phyloP scores from a whole-genome alignment of 2,888 invertebrate species.

The Brachypterus glaber region DNA sequence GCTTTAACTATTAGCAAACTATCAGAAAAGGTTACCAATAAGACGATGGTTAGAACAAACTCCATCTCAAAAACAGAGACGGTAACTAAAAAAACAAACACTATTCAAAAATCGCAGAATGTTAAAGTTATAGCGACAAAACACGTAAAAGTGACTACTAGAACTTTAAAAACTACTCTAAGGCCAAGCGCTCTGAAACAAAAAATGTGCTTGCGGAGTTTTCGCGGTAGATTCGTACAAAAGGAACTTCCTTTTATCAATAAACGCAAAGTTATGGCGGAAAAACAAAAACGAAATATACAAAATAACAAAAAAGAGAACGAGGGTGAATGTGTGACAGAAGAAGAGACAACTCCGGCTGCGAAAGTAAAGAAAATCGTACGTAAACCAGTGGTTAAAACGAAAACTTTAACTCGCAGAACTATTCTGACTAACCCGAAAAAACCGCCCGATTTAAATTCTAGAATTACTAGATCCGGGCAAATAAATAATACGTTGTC shows the following conservation, averaged over 20 bases:
- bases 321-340: slow-evolving; percentile 3
- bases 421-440: neutral
- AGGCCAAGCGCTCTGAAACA: slow-evolving; percentile 29
- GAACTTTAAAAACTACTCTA: slow-evolving; percentile 30
- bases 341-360: slow-evolving; percentile 9
- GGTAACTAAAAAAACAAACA: slow-evolving; percentile 31
- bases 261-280: neutral
- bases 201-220: slow-evolving; percentile 42
- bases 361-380: neutral
- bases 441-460: slow-evolving; percentile 16
- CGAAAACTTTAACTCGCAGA: neutral
- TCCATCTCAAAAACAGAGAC: slow-evolving; percentile 40
- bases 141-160: slow-evolving; percentile 35
- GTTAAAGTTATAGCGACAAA: slow-evolving; percentile 37
- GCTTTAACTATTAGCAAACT: slow-evolving; percentile 41
- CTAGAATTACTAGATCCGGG: slow-evolving; percentile 30
- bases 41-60: slow-evolving; percentile 43
- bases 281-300: slow-evolving; percentile 12
- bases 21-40: slow-evolving; percentile 38
- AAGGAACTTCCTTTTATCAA: slow-evolving; percentile 31
- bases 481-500: slow-evolving; percentile 19
- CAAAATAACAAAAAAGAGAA: slow-evolving; percentile 1
- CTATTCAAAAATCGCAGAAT: slow-evolving; percentile 31
- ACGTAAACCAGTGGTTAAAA: neutral
- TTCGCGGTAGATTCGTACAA: slow-evolving; percentile 38